phyloP scores from a whole-genome alignment of 2,888 invertebrate genomes.

The Matsumyia berberina region DNA sequence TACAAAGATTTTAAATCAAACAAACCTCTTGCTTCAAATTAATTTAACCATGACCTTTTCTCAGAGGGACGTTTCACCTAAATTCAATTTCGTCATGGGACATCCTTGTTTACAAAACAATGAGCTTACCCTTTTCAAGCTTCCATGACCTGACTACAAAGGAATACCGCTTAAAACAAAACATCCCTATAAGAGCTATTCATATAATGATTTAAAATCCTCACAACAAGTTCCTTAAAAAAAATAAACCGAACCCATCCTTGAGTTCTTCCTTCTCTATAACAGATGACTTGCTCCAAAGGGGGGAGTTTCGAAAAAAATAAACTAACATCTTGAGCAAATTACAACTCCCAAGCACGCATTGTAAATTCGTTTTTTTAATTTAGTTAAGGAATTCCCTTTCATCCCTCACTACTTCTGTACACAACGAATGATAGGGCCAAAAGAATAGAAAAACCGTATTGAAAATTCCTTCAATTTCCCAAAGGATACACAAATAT shows the following conservation, averaged over 20 bases:
- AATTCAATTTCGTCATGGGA: not conserved
- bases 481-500: constrained; percentile 48
- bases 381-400: constrained; percentile 53
- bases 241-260: not conserved
- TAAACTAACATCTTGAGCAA: constrained; percentile 37
- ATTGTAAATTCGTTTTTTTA: constrained; percentile 45
- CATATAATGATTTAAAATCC: constrained; percentile 8
- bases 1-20: not conserved
- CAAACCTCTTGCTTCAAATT: not conserved
- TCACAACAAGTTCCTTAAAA: not conserved
- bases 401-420: constrained; percentile 6
- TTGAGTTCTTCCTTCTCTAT: not conserved
- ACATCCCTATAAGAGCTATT: not conserved
- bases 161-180: not conserved
- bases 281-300: constrained; percentile 7
- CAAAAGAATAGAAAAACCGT: constrained; percentile 4
- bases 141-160: not conserved
- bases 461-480: constrained; percentile 60
- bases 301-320: constrained; percentile 24
- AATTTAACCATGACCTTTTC: not conserved
- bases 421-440: not conserved
- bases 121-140: not conserved
- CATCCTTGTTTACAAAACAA: not conserved
- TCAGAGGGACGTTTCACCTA: not conserved
- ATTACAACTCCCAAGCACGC: constrained; percentile 49